Evolutionary conservation across 1,140 invertebrate genomes (phyloP).

Genomic region (Maconellicoccus hirsutus): DNA sequence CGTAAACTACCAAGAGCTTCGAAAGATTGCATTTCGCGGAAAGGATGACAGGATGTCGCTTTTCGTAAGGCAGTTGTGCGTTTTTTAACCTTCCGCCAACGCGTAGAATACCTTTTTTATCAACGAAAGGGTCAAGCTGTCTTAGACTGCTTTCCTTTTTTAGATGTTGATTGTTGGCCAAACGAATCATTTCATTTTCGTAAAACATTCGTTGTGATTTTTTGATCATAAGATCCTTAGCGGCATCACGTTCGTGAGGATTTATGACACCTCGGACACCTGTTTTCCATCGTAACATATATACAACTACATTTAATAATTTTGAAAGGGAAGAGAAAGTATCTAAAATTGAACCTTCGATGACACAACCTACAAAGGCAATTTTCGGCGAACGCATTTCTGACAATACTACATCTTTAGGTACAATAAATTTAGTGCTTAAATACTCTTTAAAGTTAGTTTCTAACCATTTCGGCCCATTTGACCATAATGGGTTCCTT

Average conservation of each 20-base stretch:
- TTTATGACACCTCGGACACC: not conserved
- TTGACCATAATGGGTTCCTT: conserved; percentile 26
- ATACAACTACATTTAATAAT: conserved; percentile 11
- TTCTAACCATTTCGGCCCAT: conserved; percentile 27
- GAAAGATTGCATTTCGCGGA: conserved; percentile 31
- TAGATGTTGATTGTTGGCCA: not conserved
- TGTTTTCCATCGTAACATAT: conserved; percentile 16
- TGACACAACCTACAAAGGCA: not conserved
- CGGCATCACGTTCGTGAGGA: not conserved
- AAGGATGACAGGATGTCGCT: conserved; percentile 28
- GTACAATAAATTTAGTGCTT: not conserved
- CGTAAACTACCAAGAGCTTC: conserved; percentile 32
- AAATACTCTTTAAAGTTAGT: not conserved
- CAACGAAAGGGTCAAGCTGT: conserved; percentile 25
- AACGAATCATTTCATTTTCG: conserved; percentile 9
- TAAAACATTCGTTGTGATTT: conserved; percentile 12
- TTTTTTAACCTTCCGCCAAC: conserved; percentile 28
- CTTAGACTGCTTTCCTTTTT: not conserved
- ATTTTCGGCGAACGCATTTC: not conserved
- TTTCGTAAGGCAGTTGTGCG: conserved; percentile 15
- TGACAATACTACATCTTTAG: not conserved
- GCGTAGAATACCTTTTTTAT: conserved; percentile 25
- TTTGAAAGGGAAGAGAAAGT: conserved; percentile 7
- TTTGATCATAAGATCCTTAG: conserved; percentile 2
- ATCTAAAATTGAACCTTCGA: not conserved